Evolutionary conservation across 2,888 invertebrate species (phyloP).

Genomic region (Macaria notata): DNA sequence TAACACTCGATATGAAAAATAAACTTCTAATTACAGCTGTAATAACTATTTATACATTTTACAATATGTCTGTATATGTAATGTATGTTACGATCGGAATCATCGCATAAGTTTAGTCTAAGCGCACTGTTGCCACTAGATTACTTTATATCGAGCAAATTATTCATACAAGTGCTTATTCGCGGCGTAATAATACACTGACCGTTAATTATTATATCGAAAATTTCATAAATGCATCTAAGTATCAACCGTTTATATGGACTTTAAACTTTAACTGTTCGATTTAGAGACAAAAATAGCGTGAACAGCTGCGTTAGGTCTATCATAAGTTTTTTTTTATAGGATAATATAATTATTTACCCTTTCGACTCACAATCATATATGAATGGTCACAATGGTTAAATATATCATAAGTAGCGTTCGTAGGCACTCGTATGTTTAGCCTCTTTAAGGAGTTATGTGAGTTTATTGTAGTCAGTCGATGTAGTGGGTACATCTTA

Average conservation of each 20-base stretch:
- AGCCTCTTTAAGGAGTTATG: constrained; percentile 60
- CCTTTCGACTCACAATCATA: constrained; percentile 79
- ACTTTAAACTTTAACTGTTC: constrained; percentile 63
- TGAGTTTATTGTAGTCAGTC: constrained; percentile 55
- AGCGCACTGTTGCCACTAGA: constrained; percentile 71
- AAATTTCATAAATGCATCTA: constrained; percentile 62
- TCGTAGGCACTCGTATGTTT: constrained; percentile 77
- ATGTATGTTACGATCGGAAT: constrained; percentile 55
- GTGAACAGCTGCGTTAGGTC: constrained; percentile 57
- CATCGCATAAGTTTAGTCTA: constrained; percentile 66
- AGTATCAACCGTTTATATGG: constrained; percentile 63
- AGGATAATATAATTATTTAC: constrained; percentile 63
- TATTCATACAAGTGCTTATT: constrained; percentile 32
- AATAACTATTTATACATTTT: constrained; percentile 82
- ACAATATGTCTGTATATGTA: constrained; percentile 68
- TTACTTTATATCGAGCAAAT: constrained; percentile 62
- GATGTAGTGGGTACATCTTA: constrained; percentile 54
- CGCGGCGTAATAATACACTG: constrained; percentile 40
- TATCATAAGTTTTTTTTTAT: constrained; percentile 56
- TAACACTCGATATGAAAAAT: constrained; percentile 82
- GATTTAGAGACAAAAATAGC: constrained; percentile 68
- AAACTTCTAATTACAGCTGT: constrained; percentile 82
- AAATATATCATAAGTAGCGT: constrained; percentile 78
- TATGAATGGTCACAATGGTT: constrained; percentile 72
- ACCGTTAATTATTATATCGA: constrained; percentile 50